These are phyloP conservation scores for Dermochelys coriacea DNA, from an alignment of 2,797 vertebrate species.

Conservation along the genomic window DNA sequence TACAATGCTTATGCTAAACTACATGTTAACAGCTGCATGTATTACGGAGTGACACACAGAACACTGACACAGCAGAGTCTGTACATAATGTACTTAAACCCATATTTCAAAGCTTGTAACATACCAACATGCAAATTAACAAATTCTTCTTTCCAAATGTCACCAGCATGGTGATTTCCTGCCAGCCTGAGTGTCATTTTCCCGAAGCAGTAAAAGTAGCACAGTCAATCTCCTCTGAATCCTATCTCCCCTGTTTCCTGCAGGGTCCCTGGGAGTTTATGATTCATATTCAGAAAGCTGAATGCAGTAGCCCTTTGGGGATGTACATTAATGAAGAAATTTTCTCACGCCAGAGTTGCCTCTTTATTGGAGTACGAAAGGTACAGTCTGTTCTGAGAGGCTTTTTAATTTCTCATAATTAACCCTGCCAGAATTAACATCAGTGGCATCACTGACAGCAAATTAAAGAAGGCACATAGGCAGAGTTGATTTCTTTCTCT, in stretches of 20 bases:
- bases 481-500: slow-evolving; percentile 43
- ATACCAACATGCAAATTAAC: slow-evolving; percentile 78
- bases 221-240: slow-evolving; percentile 74
- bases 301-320: slow-evolving; percentile 71
- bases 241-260: slow-evolving; percentile 69
- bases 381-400: slow-evolving; percentile 79
- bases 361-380: slow-evolving; percentile 78
- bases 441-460: slow-evolving; percentile 67
- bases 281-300: slow-evolving; percentile 78
- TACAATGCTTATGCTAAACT: slow-evolving; percentile 70
- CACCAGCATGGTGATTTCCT: slow-evolving; percentile 73
- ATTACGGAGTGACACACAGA: slow-evolving; percentile 41
- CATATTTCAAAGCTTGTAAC: slow-evolving; percentile 74
- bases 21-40: slow-evolving; percentile 67
- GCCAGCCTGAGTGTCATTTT: slow-evolving; percentile 64
- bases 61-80: slow-evolving; percentile 36
- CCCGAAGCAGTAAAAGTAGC: slow-evolving; percentile 73
- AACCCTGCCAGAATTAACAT: slow-evolving; percentile 81
- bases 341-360: slow-evolving; percentile 74
- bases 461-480: slow-evolving; percentile 74
- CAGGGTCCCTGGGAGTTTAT: slow-evolving; percentile 69
- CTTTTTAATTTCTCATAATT: slow-evolving; percentile 83
- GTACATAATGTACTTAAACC: slow-evolving; percentile 56
- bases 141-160: slow-evolving; percentile 77
- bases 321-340: slow-evolving; percentile 83